These are phyloP conservation scores for Xestoiulus laeticollis DNA, from an alignment of 2,888 invertebrate species.

Conservation along the genomic window DNA sequence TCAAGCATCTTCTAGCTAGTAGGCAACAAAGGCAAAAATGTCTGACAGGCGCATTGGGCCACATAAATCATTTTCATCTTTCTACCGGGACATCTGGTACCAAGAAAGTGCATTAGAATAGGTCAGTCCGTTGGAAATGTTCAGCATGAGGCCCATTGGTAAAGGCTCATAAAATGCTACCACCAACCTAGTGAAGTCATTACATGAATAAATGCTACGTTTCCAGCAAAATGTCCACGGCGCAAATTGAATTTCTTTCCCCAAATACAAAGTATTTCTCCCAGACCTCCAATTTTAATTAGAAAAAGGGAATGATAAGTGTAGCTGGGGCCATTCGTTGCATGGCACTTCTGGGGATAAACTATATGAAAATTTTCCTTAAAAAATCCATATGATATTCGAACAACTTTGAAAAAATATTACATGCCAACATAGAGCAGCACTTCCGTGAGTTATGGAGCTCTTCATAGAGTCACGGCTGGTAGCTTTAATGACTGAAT, in stretches of 20 bases:
- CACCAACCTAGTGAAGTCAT: neutral
- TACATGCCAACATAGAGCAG: neutral
- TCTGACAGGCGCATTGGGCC: conserved; percentile 35
- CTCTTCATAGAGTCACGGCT: neutral
- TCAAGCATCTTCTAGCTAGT: neutral
- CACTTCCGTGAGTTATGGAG: neutral
- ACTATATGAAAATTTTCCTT: neutral
- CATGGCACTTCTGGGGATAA: neutral
- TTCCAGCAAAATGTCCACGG: neutral
- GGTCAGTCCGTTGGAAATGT: conserved; percentile 10
- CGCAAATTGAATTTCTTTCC: conserved; percentile 2
- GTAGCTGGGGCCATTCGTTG: neutral
- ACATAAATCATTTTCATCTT: conserved; percentile 24
- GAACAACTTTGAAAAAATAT: neutral
- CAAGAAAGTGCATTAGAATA: neutral
- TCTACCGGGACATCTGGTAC: conserved; percentile 11
- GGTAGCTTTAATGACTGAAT: neutral
- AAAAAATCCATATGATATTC: neutral
- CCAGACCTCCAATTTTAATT: neutral
- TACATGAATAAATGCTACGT: neutral
- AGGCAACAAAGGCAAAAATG: neutral
- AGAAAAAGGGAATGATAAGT: neutral
- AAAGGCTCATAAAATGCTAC: neutral
- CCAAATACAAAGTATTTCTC: neutral
- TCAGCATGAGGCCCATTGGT: conserved; percentile 30